Percentiles rank a stretch among this genome's conserved stretches.
Conservation (phyloP, 2,113 vertebrate genomes). For the Crypturellus undulatus region DNA sequence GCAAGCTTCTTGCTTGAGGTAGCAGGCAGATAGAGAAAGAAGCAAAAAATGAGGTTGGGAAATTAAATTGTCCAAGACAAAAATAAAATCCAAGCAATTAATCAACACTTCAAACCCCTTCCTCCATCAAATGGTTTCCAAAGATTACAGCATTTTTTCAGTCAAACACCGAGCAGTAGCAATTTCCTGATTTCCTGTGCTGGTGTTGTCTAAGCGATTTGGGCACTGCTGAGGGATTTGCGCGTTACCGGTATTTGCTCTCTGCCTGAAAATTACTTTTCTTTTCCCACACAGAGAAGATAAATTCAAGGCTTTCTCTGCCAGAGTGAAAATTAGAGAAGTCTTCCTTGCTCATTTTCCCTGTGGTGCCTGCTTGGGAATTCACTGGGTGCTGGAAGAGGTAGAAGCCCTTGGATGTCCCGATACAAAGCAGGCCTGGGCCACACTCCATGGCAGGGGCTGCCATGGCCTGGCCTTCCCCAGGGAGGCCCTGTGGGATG, state of each 20-base stretch:
- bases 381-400: neutral
- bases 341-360: neutral
- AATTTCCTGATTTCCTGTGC: conserved; percentile 27
- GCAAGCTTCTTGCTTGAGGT: rapidly evolving
- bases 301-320: neutral
- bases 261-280: rapidly evolving
- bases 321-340: neutral
- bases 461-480: neutral
- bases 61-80: neutral
- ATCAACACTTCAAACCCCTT: neutral
- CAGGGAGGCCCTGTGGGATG: neutral
- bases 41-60: neutral
- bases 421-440: neutral
- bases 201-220: rapidly evolving
- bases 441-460: neutral
- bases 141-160: neutral
- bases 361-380: neutral
- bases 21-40: neutral
- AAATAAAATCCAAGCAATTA: neutral
- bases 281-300: neutral
- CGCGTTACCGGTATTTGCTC: rapidly evolving
- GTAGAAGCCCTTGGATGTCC: neutral
- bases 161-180: neutral
- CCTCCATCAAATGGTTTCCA: neutral
- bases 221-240: neutral